Conservation (phyloP, 2,797 vertebrate genomes). For the Podarcis siculus region DNA sequence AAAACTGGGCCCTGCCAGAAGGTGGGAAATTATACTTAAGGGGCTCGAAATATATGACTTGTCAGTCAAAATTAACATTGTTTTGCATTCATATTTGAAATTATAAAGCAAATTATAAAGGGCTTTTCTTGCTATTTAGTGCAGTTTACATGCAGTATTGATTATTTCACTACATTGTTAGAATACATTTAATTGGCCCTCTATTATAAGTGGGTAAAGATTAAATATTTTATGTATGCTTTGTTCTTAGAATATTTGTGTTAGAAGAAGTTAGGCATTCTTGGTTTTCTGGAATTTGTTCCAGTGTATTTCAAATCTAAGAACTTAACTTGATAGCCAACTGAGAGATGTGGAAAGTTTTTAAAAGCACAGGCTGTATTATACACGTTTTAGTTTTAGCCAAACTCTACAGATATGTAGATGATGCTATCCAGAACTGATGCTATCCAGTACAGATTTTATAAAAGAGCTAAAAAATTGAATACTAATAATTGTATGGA, state of each 20-base stretch:
- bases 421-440: background rate
- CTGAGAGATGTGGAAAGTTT: background rate
- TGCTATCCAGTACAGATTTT: background rate
- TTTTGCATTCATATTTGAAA: constrained; percentile 14
- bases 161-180: constrained; percentile 43
- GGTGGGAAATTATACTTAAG: constrained; percentile 17
- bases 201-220: constrained; percentile 56
- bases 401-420: background rate
- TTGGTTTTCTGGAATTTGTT: constrained; percentile 47
- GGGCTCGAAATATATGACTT: constrained; percentile 27
- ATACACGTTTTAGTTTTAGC: too few relatives aligned
- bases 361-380: background rate
- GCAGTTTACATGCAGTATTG: constrained; percentile 36
- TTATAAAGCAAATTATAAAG: constrained; percentile 28
- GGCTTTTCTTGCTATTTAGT: constrained; percentile 41
- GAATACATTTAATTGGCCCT: constrained; percentile 45
- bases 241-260: constrained; percentile 42
- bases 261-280: constrained; percentile 30
- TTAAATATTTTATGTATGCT: constrained; percentile 54
- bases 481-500: background rate
- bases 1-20: background rate
- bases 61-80: constrained; percentile 12
- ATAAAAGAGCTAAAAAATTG: background rate
- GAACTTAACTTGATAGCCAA: background rate
- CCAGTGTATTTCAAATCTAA: background rate